phyloP scores from a whole-genome alignment of 2,888 invertebrate species.

The Cheilosia variabilis region DNA sequence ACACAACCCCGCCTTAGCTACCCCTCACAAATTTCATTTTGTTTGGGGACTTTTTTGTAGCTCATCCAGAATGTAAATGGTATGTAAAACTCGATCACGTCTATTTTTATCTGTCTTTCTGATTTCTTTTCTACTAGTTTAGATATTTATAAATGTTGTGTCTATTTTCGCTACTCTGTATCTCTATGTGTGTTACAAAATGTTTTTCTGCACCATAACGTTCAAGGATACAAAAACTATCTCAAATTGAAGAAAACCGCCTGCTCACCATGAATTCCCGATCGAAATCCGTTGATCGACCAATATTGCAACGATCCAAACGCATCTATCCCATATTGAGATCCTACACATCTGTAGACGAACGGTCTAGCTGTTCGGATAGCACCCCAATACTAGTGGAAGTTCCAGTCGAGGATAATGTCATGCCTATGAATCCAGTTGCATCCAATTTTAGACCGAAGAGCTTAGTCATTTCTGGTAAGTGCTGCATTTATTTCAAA shows the following conservation, averaged over 20 bases:
- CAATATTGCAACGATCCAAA: slow-evolving; percentile 68
- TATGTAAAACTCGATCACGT: slow-evolving; percentile 7
- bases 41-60: not conserved
- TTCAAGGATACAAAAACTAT: slow-evolving; percentile 75
- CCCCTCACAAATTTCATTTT: not conserved
- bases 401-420: slow-evolving; percentile 24
- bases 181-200: slow-evolving; percentile 67
- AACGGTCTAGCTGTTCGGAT: slow-evolving; percentile 69
- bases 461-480: slow-evolving; percentile 55
- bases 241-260: slow-evolving; percentile 76
- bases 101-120: not conserved
- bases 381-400: slow-evolving; percentile 48
- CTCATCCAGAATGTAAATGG: slow-evolving; percentile 15
- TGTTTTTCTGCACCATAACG: slow-evolving; percentile 70
- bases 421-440: slow-evolving; percentile 47
- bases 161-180: slow-evolving; percentile 72
- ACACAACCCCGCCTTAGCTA: too few relatives aligned
- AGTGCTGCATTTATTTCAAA: not conserved
- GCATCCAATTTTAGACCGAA: slow-evolving; percentile 43
- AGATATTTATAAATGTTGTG: slow-evolving; percentile 63
- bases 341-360: slow-evolving; percentile 72
- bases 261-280: slow-evolving; percentile 78
- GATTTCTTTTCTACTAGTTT: slow-evolving; percentile 16
- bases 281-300: slow-evolving; percentile 80
- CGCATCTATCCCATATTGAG: slow-evolving; percentile 68